Base-by-base conservation (phyloP, 2,888 invertebrate species). In the Athalia cordata region DNA sequence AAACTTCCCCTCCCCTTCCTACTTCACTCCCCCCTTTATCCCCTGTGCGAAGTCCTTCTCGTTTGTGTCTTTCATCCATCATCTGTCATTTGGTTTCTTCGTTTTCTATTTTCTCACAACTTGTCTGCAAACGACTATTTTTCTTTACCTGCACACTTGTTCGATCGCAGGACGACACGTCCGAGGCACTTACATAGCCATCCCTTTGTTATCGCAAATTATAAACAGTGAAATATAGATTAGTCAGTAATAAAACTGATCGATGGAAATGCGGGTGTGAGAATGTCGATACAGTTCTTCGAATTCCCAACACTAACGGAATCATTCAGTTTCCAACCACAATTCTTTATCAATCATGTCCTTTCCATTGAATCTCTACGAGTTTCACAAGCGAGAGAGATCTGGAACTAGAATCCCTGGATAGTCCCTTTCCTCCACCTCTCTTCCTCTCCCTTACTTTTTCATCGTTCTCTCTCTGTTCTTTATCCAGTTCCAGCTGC, bases 41-140 rank as follows among this genome's bases (percentile, higher is more conserved):
- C 29, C 13, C 64, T 4, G 11, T 3, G 49, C 62, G n/a, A 61
- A 50, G 75, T 75, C 75, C 50, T 62, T 61, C 43, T 50, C 75
- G 75, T 75, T 75, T 75, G 75, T 75, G 61, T 62, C 75, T 75
- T 75, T 75, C 75, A 75, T 75, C 75, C 75, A 75, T 75, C 75
- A 75, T 62, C 75, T 62, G 50, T 75, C 62, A 61, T 64, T 75
- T 62, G 62, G 49, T 52, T 64, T 11, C 43, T 75, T 29, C 29
- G 29, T 29, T 29, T 29, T 29, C 29, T 29, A n/a, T 29, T 29
- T 29, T 62, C 75, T 43, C 62, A 29, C 50, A n/a, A n/a, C 62
- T 49, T 50, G 50, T 75, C 13, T 61, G 13, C 59, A 45, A 3
- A 7, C 57, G 47, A 8, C 59, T 59, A 45, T 72, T 72, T 59